Evolutionary conservation across 2,113 vertebrate species (phyloP).

Genomic region (Piliocolobus tephrosceles): DNA sequence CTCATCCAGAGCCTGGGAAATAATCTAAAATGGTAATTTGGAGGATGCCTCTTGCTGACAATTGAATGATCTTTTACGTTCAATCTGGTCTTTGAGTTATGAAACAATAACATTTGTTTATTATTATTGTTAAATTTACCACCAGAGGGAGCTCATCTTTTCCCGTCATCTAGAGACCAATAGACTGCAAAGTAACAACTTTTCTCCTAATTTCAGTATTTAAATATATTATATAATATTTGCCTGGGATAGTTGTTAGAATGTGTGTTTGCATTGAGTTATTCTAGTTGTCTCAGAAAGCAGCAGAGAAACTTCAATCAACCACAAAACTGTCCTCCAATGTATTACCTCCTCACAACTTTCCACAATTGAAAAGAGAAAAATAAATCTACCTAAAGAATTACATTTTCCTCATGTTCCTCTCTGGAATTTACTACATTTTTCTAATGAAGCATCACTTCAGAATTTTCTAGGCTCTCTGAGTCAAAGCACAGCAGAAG

Average conservation of each 20-base stretch:
- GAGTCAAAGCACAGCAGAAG: not conserved
- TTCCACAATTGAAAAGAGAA: not conserved
- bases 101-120: slow-evolving; percentile 2
- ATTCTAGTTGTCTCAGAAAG: not conserved
- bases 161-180: not conserved
- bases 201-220: not conserved
- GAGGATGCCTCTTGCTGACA: not conserved
- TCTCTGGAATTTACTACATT: not conserved
- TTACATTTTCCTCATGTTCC: not conserved
- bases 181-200: not conserved
- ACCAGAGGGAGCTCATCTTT: slow-evolving; percentile 69
- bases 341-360: not conserved
- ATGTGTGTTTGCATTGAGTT: not conserved
- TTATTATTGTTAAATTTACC: not conserved
- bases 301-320: not conserved
- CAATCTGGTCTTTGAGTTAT: not conserved
- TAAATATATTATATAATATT: not conserved
- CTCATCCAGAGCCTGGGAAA: not conserved
- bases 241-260: not conserved
- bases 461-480: not conserved
- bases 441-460: not conserved
- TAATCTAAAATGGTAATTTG: not conserved
- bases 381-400: not conserved
- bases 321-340: not conserved
- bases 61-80: not conserved